A percentile compares a stretch with the other conserved stretches of the same genome.
These are phyloP conservation scores for Drosophila colorata DNA, from an alignment of 2,888 invertebrate species.

Conservation along the genomic window DNA sequence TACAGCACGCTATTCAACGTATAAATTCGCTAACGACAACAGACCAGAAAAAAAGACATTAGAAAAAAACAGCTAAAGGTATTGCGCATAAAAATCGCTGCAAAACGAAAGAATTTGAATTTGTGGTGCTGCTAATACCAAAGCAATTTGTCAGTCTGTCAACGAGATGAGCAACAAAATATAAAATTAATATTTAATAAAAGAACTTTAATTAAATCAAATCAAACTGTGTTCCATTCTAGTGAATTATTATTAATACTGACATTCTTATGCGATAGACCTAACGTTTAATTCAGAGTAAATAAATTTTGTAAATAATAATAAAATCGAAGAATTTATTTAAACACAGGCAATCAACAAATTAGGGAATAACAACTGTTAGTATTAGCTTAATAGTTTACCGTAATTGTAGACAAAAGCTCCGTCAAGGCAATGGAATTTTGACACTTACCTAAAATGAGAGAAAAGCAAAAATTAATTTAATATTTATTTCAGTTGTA, in stretches of 20 bases:
- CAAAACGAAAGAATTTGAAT: slow-evolving; percentile 1
- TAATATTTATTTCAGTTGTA: not conserved
- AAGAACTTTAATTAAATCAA: not conserved
- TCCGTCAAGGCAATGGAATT: not conserved
- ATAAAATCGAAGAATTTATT: not conserved
- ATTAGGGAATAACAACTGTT: too few relatives aligned
- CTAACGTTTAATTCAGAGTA: not conserved
- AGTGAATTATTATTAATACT: not conserved
- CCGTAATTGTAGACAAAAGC: not conserved
- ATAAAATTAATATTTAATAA: not conserved
- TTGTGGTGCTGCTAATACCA: slow-evolving; percentile 3
- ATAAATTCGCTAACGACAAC: not conserved
- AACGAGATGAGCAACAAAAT: not conserved
- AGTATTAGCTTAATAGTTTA: not conserved
- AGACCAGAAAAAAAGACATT: not conserved
- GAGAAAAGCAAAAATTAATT: slow-evolving; percentile 3
- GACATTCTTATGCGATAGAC: not conserved
- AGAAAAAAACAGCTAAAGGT: not conserved
- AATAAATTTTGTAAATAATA: not conserved
- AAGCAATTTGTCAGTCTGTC: slow-evolving; percentile 3
- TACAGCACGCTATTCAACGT: not conserved
- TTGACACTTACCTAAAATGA: slow-evolving; percentile 45
- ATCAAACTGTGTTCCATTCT: not conserved
- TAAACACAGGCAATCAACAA: not conserved
- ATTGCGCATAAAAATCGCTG: not conserved